Evolutionary conservation across 2,113 vertebrate genomes (phyloP).

Genomic region (Bothrops jararaca): DNA sequence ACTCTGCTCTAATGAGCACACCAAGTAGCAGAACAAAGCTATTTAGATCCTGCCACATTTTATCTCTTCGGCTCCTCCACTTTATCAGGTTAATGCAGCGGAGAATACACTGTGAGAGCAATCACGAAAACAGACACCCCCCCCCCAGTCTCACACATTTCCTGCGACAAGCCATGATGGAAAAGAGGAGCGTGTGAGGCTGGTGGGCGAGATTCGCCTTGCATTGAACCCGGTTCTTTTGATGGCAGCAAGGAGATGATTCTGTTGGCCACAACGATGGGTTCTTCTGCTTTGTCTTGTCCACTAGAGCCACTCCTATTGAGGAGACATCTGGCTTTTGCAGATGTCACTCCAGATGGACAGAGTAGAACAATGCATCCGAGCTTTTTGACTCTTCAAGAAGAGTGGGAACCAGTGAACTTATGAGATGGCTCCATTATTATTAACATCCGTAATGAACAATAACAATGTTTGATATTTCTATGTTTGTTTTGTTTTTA

Average conservation of each 20-base stretch:
- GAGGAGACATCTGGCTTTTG: background rate
- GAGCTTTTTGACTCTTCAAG: background rate
- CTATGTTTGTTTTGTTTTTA: too few relatives aligned
- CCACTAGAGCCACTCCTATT: background rate
- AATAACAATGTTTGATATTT: too few relatives aligned
- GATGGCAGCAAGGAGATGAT: background rate
- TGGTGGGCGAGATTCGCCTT: background rate
- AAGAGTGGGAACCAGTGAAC: too few relatives aligned
- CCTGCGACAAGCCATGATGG: background rate
- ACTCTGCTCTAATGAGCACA: constrained; percentile 24
- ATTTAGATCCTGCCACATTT: constrained; percentile 34
- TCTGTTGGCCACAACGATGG: background rate
- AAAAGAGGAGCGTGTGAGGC: background rate
- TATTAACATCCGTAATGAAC: too few relatives aligned
- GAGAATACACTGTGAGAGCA: constrained; percentile 1
- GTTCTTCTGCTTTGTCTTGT: background rate
- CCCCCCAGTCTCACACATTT: background rate
- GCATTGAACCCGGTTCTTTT: background rate
- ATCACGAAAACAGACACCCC: background rate
- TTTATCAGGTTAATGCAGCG: constrained; percentile 33
- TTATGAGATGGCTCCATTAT: too few relatives aligned
- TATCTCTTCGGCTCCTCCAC: constrained; percentile 10
- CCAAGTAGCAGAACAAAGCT: constrained; percentile 32
- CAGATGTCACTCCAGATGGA: background rate
- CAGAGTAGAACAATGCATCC: background rate